These are phyloP conservation scores for Luffia ferchaultella DNA, from an alignment of 2,888 invertebrate genomes.

Conservation along the genomic window DNA sequence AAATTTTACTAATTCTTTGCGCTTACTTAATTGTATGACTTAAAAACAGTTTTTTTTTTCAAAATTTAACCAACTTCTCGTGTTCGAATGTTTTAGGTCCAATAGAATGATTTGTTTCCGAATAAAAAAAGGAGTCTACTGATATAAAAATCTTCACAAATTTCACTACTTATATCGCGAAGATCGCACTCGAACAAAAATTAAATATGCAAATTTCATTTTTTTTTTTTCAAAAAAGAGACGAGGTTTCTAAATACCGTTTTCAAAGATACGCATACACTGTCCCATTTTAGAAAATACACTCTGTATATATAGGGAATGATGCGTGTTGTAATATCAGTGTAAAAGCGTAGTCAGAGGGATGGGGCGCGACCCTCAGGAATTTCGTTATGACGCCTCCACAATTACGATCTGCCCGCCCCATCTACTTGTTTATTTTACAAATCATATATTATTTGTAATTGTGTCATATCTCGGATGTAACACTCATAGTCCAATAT, in stretches of 20 bases:
- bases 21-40: too few species aligned
- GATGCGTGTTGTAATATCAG: not conserved
- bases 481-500: too few species aligned
- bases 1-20: not conserved
- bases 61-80: not conserved
- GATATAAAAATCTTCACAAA: too few species aligned
- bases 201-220: not conserved
- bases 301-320: not conserved
- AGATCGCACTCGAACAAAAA: too few species aligned
- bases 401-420: constrained; percentile 2
- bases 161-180: too few species aligned
- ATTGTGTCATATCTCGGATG: not conserved
- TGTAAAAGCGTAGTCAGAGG: not conserved
- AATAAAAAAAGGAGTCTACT: not conserved
- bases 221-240: not conserved
- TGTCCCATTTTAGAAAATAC: not conserved
- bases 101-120: not conserved
- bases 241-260: not conserved
- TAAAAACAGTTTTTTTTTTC: too few species aligned
- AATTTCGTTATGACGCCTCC: constrained; percentile 8
- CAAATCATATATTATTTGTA: not conserved
- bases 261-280: not conserved
- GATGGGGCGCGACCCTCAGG: constrained; percentile 6
- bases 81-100: not conserved
- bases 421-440: not conserved